A percentile compares a stretch with the other conserved stretches of the same genome.
Evolutionary conservation across 2,888 invertebrate genomes (phyloP).

Genomic region (Parnassius orleans): DNA sequence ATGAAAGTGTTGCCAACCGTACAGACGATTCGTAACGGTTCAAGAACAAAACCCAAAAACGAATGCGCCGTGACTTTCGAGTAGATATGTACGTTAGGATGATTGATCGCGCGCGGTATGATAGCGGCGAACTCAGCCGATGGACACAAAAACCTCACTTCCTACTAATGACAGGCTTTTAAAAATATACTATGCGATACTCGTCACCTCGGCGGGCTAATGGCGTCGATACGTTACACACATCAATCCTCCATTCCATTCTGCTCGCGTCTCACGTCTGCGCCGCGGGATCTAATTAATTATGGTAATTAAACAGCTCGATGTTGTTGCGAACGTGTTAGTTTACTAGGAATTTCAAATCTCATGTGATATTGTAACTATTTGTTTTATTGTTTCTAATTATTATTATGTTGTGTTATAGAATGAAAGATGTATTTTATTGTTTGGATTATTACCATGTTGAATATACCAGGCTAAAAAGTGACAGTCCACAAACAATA

Average conservation of each 20-base stretch:
- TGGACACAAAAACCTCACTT: conserved; percentile 59
- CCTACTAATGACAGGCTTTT: conserved; percentile 70
- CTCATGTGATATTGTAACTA: conserved; percentile 42
- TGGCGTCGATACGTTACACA: conserved; percentile 71
- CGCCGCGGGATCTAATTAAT: conserved; percentile 75
- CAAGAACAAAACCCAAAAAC: conserved; percentile 44
- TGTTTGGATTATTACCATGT: too few relatives aligned
- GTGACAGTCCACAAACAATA: too few relatives aligned
- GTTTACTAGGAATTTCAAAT: conserved; percentile 44
- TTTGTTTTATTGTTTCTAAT: conserved; percentile 27
- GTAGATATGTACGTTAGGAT: conserved; percentile 45
- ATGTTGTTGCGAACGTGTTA: conserved; percentile 48
- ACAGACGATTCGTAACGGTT: conserved; percentile 52
- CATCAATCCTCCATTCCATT: conserved; percentile 78
- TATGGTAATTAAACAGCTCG: conserved; percentile 75
- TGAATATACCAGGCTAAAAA: too few relatives aligned
- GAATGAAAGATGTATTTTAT: background rate
- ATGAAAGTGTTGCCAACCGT: conserved; percentile 31
- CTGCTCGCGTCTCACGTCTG: conserved; percentile 72
- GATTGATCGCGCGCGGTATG: conserved; percentile 65
- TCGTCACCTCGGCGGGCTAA: conserved; percentile 64
- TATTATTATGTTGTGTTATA: conserved; percentile 7
- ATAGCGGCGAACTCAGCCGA: conserved; percentile 46
- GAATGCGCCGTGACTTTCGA: conserved; percentile 35
- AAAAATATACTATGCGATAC: conserved; percentile 54